These are phyloP conservation scores for Philereme vetulata DNA, from an alignment of 2,888 invertebrate genomes.

Conservation along the genomic window DNA sequence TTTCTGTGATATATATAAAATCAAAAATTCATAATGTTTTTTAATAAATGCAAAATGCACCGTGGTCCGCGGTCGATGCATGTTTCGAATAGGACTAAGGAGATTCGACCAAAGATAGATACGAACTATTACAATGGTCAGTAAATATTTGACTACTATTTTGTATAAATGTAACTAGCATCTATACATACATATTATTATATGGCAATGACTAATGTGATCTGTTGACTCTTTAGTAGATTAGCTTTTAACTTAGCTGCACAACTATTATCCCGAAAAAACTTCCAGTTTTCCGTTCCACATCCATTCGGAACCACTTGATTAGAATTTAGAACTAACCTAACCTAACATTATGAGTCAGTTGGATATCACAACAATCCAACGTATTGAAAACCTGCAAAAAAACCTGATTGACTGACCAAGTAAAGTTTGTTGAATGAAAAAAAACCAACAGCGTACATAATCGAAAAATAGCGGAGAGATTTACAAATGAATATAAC, in stretches of 20 bases:
- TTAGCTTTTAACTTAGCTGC: no score
- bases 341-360: no score
- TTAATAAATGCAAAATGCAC: slow-evolving; percentile 19
- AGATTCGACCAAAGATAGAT: slow-evolving; percentile 21
- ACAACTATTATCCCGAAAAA: no score
- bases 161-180: neutral
- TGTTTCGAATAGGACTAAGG: slow-evolving; percentile 22
- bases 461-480: neutral
- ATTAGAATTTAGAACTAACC: no score
- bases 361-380: neutral
- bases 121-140: slow-evolving; percentile 28
- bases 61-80: neutral
- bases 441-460: neutral
- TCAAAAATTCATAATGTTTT: neutral
- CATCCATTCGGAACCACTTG: no score
- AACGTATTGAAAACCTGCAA: neutral
- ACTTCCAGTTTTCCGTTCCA: no score
- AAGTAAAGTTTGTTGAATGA: neutral
- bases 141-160: slow-evolving; percentile 21
- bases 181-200: neutral
- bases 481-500: neutral
- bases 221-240: neutral
- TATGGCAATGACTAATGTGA: slow-evolving; percentile 1
- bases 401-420: slow-evolving; percentile 5
- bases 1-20: slow-evolving; percentile 12